Evolutionary conservation across 2,113 vertebrate species (phyloP), one percentile per base, ranked within the genome.

Genomic region (Phalacrocorax pelagicus): DNA sequence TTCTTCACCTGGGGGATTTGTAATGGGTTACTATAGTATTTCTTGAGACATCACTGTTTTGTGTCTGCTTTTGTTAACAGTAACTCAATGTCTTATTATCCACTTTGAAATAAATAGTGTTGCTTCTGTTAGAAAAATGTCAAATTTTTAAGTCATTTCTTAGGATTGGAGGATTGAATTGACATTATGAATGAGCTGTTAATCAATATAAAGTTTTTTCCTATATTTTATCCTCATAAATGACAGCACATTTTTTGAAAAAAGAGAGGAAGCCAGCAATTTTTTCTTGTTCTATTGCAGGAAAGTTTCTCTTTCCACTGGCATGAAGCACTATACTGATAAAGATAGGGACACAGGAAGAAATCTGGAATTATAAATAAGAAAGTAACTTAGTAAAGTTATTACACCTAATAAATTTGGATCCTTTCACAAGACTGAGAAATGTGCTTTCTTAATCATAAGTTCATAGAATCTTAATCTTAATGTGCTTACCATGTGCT

Each of bases 91-190:
- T 92, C 57, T 55, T 86, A 29, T 77, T 82, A 86, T 66, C 52
- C 23, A 55, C 32, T 88, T 86, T 61, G 62, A 86, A 92, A 93
- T 75, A 86, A 92, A 86, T 29, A 80, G 7, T 65, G 12, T 15
- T 92, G 61, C 65, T 94, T 75, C 55, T 88, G 19, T 54, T n/a
- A 94, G 44, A 92, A 95, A 96, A 83, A 61, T 83, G 44, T 55
- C 66, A 70, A 19, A 13, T 63, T 88, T 90, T 51, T 24, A 79
- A 88, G 71, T 47, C 7, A 47, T 72, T 38, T 88, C 16, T 80
- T 66, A 62, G 47, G 24, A 15, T 17, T 82, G 79, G 36, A 79
- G 52, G 74, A 82, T n/a, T 63, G 59, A 71, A 88, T 32, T 79
- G 61, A 34, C 2, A 2, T 24, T 90, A 81, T 3, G 40, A 70